Evolutionary conservation across 2,113 vertebrate species (phyloP).

Genomic region (Piaya cayana): DNA sequence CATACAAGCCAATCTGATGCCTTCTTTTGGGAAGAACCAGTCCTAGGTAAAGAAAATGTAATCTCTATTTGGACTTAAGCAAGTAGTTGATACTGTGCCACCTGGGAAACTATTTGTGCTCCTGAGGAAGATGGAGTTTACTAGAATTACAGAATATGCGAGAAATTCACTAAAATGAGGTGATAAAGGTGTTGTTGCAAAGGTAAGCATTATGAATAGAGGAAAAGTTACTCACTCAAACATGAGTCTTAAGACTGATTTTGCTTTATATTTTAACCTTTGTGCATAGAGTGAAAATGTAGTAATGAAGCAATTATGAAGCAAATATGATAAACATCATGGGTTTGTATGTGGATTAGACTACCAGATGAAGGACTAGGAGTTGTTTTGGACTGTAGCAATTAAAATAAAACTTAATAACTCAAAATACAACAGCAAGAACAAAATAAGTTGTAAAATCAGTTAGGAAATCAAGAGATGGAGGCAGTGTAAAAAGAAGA

Average conservation of each 20-base stretch:
- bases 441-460: background rate
- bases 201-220: background rate
- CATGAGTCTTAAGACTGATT: background rate
- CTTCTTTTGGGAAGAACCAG: conserved; percentile 11
- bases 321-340: background rate
- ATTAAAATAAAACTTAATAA: background rate
- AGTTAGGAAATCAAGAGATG: background rate
- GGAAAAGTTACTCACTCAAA: background rate
- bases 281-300: background rate
- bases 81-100: conserved; percentile 3
- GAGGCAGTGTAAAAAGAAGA: background rate
- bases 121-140: background rate
- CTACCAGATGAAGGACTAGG: background rate
- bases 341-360: background rate
- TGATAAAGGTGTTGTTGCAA: background rate
- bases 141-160: background rate
- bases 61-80: conserved; percentile 17
- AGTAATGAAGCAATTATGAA: background rate
- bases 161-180: background rate
- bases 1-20: background rate
- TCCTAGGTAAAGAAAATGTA: conserved; percentile 18
- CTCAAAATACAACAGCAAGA: background rate
- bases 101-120: background rate
- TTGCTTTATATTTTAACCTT: background rate
- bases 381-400: background rate